Evolutionary conservation across 2,888 invertebrate genomes (phyloP).

Genomic region (Sisyra nigra): DNA sequence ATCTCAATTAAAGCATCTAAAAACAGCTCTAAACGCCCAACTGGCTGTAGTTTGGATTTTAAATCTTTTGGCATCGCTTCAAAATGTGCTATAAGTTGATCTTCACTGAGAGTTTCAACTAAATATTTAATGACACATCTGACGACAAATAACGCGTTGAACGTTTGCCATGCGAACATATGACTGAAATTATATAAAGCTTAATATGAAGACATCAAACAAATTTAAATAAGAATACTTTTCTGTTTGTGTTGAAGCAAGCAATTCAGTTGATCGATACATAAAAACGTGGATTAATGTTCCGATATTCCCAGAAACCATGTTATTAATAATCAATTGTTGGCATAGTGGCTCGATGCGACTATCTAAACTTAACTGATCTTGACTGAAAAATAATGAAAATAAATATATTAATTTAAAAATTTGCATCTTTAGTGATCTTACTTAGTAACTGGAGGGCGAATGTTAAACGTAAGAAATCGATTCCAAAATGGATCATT

Average conservation of each 20-base stretch:
- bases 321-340: conserved; percentile 67
- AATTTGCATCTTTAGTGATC: conserved; percentile 18
- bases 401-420: neutral
- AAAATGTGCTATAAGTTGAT: conserved; percentile 70
- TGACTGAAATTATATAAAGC: conserved; percentile 34
- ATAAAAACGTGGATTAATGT: conserved; percentile 77
- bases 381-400: conserved; percentile 39
- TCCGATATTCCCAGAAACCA: conserved; percentile 77
- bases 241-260: conserved; percentile 74
- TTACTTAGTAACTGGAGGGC: conserved; percentile 61
- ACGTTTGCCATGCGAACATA: conserved; percentile 82
- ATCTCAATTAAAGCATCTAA: conserved; percentile 63
- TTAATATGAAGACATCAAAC: neutral
- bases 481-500: conserved; percentile 92
- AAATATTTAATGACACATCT: conserved; percentile 75
- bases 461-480: conserved; percentile 79
- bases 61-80: conserved; percentile 33
- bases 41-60: conserved; percentile 16
- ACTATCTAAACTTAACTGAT: conserved; percentile 67
- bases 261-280: conserved; percentile 62
- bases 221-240: conserved; percentile 40
- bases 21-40: conserved; percentile 46
- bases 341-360: conserved; percentile 58
- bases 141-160: conserved; percentile 83
- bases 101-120: conserved; percentile 80